Evolutionary conservation across 2,797 vertebrate species (phyloP).

Genomic region (Eupleurogrammus muticus): DNA sequence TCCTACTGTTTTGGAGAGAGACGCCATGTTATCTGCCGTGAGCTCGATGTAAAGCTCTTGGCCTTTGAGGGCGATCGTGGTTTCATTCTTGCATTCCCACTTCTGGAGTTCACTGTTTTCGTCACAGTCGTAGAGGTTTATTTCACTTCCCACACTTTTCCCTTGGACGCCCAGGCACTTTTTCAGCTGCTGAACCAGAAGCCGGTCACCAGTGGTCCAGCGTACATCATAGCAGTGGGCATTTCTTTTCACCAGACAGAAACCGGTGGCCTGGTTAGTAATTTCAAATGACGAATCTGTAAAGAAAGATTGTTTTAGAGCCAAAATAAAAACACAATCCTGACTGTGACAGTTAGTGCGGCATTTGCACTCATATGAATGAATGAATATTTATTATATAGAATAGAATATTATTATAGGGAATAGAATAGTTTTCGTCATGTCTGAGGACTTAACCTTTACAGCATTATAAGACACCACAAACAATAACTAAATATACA

Average conservation of each 20-base stretch:
- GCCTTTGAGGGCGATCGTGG: conserved; percentile 87
- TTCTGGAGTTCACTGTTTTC: conserved; percentile 85
- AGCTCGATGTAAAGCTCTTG: conserved; percentile 86
- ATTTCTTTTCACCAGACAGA: conserved; percentile 56
- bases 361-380: no score
- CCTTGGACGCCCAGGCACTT: conserved; percentile 89
- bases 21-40: conserved; percentile 78
- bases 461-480: no score
- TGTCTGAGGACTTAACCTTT: no score
- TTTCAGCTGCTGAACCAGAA: conserved; percentile 80
- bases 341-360: no score
- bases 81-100: conserved; percentile 93
- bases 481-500: no score
- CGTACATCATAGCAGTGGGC: conserved; percentile 75
- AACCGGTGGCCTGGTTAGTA: conserved; percentile 60
- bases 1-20: conserved; percentile 85
- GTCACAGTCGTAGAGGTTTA: conserved; percentile 88
- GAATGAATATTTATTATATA: no score
- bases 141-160: conserved; percentile 82
- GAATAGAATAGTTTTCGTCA: no score
- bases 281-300: conserved; percentile 69
- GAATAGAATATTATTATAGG: no score
- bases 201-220: conserved; percentile 89
- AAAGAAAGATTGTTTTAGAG: conserved; percentile 8
- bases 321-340: no score